Base-by-base conservation (phyloP, 2,797 vertebrate species). In the Xiphorhynchus erythropygius region DNA sequence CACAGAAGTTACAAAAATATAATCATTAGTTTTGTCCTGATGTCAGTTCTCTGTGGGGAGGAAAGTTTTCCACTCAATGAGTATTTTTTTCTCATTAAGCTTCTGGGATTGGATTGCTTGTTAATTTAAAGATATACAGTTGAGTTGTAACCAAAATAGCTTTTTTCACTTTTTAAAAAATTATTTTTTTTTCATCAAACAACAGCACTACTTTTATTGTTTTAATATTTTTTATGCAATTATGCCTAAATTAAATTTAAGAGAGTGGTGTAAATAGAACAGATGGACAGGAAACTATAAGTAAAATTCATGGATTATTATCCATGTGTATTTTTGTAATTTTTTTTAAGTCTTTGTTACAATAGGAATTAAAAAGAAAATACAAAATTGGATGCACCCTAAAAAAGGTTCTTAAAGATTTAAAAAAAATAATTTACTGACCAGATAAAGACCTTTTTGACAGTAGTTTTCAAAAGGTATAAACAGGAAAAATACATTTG, bases 241-340 rank as follows among this genome's bases (percentile, higher is more conserved):
- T 79, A 63, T 49, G 13, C 7, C 5, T 50, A 32, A 71, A 78
- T 77, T 70, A 70, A 91, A 44, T 62, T 44, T 23, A 9, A 79
- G 30, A 60, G 3, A 84, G 6, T 28, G 18, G 2, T 6, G 2
- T 56, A 70, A 84, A 46, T 77, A 52, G 75, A 91, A 59, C 5
- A 52, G 17, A 52, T 71, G 7, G 33, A 78, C 35, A 52, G 3
- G 5, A 70, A 55, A 46, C 3, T 55, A 2, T 24, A 41, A 53
- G 9, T 67, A 50, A 80, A 84, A 67, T 50, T 27, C 1, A 7
- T 70, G 4, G 28, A 37, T 91, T 47, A 44, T 65, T 65, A n/a
- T 12, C 6, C 5, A 41, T 0, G 0, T 33, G 2, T 21, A 30
- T 33, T 67, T 83, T 37, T 86, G 8, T 46, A 68, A 65, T 73